Evolutionary conservation across 30 jellyfish, hydroid and myxozoan genomes (phyloP).

Genomic region (Cassiopea andromeda): DNA sequence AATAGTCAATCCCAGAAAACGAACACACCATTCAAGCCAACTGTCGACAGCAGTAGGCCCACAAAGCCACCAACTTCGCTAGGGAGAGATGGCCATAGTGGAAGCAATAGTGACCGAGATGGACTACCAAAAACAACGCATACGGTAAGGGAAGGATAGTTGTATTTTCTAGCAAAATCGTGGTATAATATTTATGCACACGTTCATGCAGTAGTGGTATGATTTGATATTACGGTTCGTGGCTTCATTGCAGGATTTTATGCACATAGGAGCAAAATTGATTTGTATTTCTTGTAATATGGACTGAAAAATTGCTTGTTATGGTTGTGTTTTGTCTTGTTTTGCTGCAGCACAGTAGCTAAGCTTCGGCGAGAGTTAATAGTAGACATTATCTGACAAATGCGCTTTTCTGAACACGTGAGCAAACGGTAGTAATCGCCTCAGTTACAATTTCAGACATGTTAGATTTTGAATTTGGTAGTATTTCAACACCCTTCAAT

Average conservation of each 20-base stretch:
- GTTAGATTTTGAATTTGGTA: background rate
- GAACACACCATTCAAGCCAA: background rate
- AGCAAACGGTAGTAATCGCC: constrained; percentile 6
- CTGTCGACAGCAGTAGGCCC: background rate
- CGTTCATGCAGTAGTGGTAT: background rate
- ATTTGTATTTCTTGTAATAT: no score
- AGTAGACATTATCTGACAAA: constrained; percentile 8
- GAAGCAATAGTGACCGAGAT: background rate
- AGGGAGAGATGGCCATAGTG: background rate
- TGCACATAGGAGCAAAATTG: no score
- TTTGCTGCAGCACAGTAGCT: background rate
- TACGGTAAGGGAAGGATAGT: constrained; percentile 1
- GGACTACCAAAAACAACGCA: background rate
- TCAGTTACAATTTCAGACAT: constrained; percentile 17
- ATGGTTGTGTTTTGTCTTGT: background rate
- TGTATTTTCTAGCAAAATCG: constrained; percentile 2
- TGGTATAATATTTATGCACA: constrained; percentile 1
- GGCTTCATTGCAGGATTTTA: constrained; percentile 8
- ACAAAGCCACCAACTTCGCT: background rate
- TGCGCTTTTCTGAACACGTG: constrained; percentile 26
- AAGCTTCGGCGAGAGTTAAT: background rate
- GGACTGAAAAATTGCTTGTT: background rate
- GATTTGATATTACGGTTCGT: constrained; percentile 17
- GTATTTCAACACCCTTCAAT: background rate
- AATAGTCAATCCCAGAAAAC: background rate